phyloP scores from a whole-genome alignment of 2,797 vertebrate genomes.

The Ptychobarbus kaznakovi region DNA sequence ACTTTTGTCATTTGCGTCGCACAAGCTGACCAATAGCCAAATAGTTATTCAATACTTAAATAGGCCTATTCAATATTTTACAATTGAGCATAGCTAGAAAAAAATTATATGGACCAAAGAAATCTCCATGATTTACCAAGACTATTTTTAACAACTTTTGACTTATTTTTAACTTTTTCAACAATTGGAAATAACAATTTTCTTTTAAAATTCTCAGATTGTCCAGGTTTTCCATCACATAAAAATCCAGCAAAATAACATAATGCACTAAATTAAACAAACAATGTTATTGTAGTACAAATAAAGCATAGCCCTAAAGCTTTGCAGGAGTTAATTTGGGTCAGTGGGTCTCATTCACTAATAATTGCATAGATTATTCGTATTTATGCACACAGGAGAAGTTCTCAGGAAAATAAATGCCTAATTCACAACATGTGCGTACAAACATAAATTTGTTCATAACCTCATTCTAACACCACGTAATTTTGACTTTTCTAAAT shows the following conservation, averaged over 20 bases:
- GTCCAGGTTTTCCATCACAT: neutral
- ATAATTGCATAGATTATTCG: neutral
- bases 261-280: neutral
- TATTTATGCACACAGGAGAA: no score
- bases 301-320: neutral
- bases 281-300: neutral
- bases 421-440: neutral
- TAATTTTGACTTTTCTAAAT: neutral
- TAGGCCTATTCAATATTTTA: neutral
- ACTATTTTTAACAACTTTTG: no score
- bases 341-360: neutral
- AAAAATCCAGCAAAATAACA: neutral
- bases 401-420: no score
- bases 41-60: neutral
- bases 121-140: neutral
- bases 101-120: neutral
- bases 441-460: neutral
- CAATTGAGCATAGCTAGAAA: neutral
- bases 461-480: neutral
- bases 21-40: neutral
- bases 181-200: neutral
- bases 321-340: neutral
- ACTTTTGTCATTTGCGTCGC: neutral
- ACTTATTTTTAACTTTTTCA: no score
- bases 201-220: neutral